These are phyloP conservation scores for Paratilapia polleni DNA, from an alignment of 2,113 vertebrate species.

Conservation along the genomic window DNA sequence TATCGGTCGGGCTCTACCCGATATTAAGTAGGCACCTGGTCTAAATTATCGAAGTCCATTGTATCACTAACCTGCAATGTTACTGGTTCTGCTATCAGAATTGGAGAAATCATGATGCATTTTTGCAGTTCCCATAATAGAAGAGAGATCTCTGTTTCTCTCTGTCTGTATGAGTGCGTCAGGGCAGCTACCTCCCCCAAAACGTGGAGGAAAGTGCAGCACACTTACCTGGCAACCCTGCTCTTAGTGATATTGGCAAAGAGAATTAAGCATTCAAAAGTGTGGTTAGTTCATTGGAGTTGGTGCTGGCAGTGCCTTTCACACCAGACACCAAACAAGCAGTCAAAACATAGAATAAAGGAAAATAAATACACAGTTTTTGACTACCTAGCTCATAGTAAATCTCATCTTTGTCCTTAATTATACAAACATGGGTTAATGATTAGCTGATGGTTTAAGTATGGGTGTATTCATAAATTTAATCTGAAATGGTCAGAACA, in stretches of 20 bases:
- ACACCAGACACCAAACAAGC: neutral
- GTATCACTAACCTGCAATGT: no score
- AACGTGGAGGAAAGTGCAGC: neutral
- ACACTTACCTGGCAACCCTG: neutral
- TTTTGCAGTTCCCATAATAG: no score
- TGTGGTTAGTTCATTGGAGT: neutral
- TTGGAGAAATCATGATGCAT: no score
- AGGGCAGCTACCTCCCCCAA: neutral
- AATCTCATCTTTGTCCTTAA: neutral
- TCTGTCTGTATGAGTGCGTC: no score
- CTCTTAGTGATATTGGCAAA: neutral
- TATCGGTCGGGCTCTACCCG: no score
- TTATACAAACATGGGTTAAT: neutral
- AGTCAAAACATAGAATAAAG: neutral
- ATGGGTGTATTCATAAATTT: neutral
- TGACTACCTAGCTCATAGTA: neutral
- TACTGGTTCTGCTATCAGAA: no score
- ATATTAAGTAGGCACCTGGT: no score
- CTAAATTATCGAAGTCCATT: no score
- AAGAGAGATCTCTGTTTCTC: no score
- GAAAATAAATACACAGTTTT: neutral
- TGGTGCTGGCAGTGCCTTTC: neutral
- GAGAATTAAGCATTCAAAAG: neutral
- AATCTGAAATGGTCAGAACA: neutral
- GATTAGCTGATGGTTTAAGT: neutral